Percentiles rank a stretch among this genome's conserved stretches.
Evolutionary conservation across 1,140 invertebrate genomes (phyloP).

Genomic region (Lethrus apterus): DNA sequence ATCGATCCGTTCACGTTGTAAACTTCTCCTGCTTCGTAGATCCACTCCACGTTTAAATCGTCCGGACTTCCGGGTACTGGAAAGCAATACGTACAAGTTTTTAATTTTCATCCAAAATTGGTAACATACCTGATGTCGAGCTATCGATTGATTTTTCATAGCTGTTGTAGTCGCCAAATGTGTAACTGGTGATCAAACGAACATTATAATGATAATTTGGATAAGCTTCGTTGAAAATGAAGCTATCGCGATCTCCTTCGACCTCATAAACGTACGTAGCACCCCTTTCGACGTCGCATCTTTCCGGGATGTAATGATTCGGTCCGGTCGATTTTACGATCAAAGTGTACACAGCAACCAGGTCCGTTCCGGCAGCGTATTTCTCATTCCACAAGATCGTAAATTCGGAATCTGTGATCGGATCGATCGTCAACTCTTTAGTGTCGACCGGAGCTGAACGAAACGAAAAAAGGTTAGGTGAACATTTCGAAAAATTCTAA

Average conservation of each 20-base stretch:
- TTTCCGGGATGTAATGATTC: neutral
- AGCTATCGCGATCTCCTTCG: neutral
- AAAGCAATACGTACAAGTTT: neutral
- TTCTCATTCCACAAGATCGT: neutral
- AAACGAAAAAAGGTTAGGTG: neutral
- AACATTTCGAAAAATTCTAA: neutral
- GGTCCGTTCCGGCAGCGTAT: neutral
- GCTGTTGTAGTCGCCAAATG: neutral
- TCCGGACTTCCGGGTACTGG: neutral
- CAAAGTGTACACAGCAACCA: neutral
- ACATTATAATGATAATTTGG: neutral
- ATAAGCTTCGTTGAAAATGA: neutral
- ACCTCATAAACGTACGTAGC: too few relatives aligned
- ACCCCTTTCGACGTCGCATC: neutral
- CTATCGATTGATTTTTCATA: neutral
- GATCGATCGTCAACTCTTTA: neutral
- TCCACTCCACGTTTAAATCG: neutral
- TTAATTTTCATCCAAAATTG: neutral
- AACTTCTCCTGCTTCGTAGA: neutral
- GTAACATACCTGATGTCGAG: neutral
- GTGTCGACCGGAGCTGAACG: neutral
- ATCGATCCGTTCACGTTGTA: neutral
- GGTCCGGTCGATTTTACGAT: neutral
- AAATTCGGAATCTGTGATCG: neutral
- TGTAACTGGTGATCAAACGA: neutral